Conservation (phyloP, 2,797 vertebrate genomes). For the Odontamblyopus lacepedii region DNA sequence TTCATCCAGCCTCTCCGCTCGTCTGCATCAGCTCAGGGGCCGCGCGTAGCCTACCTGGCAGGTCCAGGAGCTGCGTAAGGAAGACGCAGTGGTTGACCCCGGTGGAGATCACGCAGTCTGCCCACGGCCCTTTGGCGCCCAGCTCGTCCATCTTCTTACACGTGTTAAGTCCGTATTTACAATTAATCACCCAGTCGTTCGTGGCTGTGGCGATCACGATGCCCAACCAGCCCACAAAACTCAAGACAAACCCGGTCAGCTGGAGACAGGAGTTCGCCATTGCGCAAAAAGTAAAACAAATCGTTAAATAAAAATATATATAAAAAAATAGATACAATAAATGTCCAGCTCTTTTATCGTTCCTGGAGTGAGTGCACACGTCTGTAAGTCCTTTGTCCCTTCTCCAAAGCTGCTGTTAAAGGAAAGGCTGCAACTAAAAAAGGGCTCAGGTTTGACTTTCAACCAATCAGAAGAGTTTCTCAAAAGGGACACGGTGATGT, state of each 20-base stretch:
- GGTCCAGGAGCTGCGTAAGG: conserved; percentile 90
- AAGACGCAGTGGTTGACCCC: conserved; percentile 91
- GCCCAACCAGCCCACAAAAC: conserved; percentile 90
- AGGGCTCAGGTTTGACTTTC: conserved; percentile 35
- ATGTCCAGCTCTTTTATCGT: conserved; percentile 36
- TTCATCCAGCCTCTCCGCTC: neutral
- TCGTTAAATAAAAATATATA: too few species aligned
- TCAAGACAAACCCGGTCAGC: conserved; percentile 86
- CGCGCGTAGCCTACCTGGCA: conserved; percentile 86
- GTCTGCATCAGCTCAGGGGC: too few species aligned
- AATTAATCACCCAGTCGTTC: conserved; percentile 94
- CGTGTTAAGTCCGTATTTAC: conserved; percentile 90
- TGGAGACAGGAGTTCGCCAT: conserved; percentile 93
- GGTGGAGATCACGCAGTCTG: conserved; percentile 90
- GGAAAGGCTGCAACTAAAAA: conserved; percentile 27
- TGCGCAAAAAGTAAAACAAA: conserved; percentile 13
- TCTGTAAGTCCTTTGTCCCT: conserved; percentile 37
- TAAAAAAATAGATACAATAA: too few species aligned
- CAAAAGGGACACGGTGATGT: neutral
- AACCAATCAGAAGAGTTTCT: conserved; percentile 67
- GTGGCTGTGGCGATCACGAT: conserved; percentile 90
- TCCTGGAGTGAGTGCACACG: conserved; percentile 1
- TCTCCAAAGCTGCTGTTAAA: conserved; percentile 18
- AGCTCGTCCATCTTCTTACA: conserved; percentile 94
- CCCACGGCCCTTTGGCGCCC: conserved; percentile 91